Conservation (phyloP, 2,797 vertebrate genomes). For the Crax fasciolata region DNA sequence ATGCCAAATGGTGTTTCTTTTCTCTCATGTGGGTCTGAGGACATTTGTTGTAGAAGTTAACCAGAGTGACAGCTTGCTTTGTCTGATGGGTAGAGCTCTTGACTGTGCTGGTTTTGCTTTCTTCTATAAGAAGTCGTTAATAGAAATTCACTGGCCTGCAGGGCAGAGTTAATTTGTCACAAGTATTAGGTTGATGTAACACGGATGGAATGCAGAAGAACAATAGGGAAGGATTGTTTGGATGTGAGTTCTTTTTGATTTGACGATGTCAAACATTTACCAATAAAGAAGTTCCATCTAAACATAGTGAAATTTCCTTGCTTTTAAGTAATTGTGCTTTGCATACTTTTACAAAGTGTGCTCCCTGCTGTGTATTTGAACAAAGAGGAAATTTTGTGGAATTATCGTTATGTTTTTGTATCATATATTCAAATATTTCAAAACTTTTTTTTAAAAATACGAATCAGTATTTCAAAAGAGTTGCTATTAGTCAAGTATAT, state of each 20-base stretch:
- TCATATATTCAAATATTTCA: not conserved
- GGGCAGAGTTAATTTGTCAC: constrained; percentile 83
- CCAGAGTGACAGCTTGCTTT: constrained; percentile 82
- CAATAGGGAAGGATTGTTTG: constrained; percentile 62
- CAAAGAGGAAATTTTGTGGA: not conserved
- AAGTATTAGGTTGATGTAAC: constrained; percentile 81
- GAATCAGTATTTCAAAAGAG: not conserved
- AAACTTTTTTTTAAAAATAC: not conserved
- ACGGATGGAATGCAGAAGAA: constrained; percentile 80
- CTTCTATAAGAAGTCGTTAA: constrained; percentile 82
- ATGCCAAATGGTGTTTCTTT: constrained; percentile 78
- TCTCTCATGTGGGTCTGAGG: constrained; percentile 69
- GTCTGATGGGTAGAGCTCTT: constrained; percentile 80
- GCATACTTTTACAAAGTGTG: constrained; percentile 50
- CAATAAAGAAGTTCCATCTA: constrained; percentile 74
- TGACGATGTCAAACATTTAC: constrained; percentile 61
- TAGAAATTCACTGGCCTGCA: constrained; percentile 84
- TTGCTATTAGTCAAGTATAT: not conserved
- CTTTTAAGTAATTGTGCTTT: constrained; percentile 57
- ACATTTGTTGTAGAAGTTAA: constrained; percentile 81
- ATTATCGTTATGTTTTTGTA: not conserved
- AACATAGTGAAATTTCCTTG: constrained; percentile 64
- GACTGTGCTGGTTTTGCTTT: constrained; percentile 79
- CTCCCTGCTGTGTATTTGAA: constrained; percentile 60
- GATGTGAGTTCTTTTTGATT: constrained; percentile 35